These are phyloP conservation scores for Phasia obesa DNA, from an alignment of 2,888 invertebrate species.

Conservation along the genomic window DNA sequence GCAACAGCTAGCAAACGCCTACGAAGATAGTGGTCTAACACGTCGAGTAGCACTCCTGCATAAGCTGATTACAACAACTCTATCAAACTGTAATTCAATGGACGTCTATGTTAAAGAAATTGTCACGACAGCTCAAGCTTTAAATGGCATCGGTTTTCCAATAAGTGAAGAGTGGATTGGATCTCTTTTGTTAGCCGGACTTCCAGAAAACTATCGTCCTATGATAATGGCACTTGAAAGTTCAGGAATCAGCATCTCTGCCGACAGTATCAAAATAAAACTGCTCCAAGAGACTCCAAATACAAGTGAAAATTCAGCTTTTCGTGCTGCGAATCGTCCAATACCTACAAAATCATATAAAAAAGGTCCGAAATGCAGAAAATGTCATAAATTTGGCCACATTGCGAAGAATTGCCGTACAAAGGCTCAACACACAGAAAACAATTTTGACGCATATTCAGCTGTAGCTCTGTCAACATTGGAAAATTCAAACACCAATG, in stretches of 20 bases:
- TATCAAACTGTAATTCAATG: slow-evolving; percentile 57
- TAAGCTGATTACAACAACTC: slow-evolving; percentile 48
- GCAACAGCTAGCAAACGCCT: slow-evolving; percentile 49
- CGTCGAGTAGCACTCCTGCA: slow-evolving; percentile 59
- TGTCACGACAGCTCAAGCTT: slow-evolving; percentile 40
- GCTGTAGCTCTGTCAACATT: slow-evolving; percentile 27
- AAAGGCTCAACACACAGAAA: background rate
- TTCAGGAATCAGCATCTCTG: slow-evolving; percentile 71
- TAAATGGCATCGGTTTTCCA: slow-evolving; percentile 57
- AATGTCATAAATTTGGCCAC: slow-evolving; percentile 59
- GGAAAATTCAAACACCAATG: background rate
- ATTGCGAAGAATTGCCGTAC: slow-evolving; percentile 38
- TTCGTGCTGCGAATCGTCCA: slow-evolving; percentile 1
- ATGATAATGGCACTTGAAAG: slow-evolving; percentile 74
- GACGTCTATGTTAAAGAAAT: slow-evolving; percentile 58
- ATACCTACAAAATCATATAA: background rate
- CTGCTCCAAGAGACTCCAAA: slow-evolving; percentile 32
- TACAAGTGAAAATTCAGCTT: slow-evolving; percentile 32
- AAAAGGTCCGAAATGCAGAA: slow-evolving; percentile 47
- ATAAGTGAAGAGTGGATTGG: slow-evolving; percentile 61
- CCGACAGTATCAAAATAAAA: slow-evolving; percentile 58
- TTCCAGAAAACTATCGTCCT: slow-evolving; percentile 74
- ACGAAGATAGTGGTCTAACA: too few relatives aligned
- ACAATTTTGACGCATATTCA: slow-evolving; percentile 22
- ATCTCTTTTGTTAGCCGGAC: slow-evolving; percentile 66